These are phyloP conservation scores for Graptemys geographica DNA, from an alignment of 2,797 vertebrate genomes.

Conservation along the genomic window DNA sequence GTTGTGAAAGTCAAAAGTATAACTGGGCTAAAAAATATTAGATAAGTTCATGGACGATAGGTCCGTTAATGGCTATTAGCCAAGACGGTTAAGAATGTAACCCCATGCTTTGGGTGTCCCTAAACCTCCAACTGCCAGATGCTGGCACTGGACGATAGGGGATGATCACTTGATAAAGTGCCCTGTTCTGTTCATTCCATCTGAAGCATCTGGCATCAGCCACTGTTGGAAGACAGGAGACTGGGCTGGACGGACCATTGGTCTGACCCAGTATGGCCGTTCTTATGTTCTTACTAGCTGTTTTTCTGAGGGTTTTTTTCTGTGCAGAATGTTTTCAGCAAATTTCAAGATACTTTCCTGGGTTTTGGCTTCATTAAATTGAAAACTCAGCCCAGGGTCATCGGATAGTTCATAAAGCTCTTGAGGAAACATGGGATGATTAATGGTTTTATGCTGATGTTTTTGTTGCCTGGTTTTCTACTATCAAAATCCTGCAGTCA, in stretches of 20 bases:
- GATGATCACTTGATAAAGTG: not conserved
- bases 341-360: not conserved
- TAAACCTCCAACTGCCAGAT: not conserved
- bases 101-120: too few relatives aligned
- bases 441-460: not conserved
- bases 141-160: not conserved
- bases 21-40: not conserved
- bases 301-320: not conserved
- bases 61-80: not conserved
- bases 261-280: not conserved
- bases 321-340: constrained; percentile 12
- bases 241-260: not conserved
- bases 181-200: not conserved
- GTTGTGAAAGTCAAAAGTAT: not conserved
- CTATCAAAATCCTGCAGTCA: not conserved
- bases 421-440: not conserved
- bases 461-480: not conserved
- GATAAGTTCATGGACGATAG: not conserved
- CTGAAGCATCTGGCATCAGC: not conserved
- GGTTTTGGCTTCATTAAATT: constrained; percentile 42
- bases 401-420: constrained; percentile 16
- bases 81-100: not conserved
- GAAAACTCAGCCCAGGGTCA: constrained; percentile 31
- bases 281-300: not conserved
- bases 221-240: not conserved